A percentile compares a stretch with the other conserved stretches of the same genome.
phyloP scores from a whole-genome alignment of 2,888 invertebrate genomes.

The Hanleya hanleyi region DNA sequence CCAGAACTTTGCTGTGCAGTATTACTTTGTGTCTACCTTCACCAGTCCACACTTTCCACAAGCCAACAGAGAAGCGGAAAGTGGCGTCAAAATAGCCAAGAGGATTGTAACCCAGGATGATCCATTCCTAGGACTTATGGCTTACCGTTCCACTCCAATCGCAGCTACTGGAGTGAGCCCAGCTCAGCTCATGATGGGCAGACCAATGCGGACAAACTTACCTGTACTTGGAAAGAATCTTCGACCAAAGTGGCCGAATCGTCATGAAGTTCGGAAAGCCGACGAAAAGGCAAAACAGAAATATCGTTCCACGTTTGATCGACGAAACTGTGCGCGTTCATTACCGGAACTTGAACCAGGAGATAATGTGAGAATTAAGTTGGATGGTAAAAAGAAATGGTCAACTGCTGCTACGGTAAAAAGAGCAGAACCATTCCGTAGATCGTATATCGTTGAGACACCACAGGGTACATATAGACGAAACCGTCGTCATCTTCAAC shows the following conservation, averaged over 20 bases:
- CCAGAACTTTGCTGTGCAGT: conserved; percentile 21
- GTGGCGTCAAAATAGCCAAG: conserved; percentile 34
- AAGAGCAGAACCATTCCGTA: not conserved
- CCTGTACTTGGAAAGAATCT: too few relatives aligned
- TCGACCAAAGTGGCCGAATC: too few relatives aligned
- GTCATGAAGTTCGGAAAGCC: not conserved
- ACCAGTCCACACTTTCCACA: conserved; percentile 25
- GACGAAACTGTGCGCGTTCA: not conserved
- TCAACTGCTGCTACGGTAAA: too few relatives aligned
- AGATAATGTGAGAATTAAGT: not conserved
- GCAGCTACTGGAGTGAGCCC: conserved; percentile 21
- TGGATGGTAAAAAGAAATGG: conserved; percentile 7
- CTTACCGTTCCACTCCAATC: conserved; percentile 22
- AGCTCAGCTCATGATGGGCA: conserved; percentile 29
- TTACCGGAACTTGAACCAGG: not conserved
- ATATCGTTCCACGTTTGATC: not conserved
- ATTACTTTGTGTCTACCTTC: conserved; percentile 11
- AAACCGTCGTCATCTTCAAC: not conserved
- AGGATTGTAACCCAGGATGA: conserved; percentile 28
- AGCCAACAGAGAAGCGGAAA: conserved; percentile 33
- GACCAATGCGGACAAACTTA: conserved; percentile 20
- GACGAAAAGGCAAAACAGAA: conserved; percentile 3
- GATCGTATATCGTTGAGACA: not conserved
- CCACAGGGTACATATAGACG: not conserved
- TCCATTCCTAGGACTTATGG: conserved; percentile 22